Conservation (phyloP, 1,140 invertebrate genomes). For the Amyelois transitella region DNA sequence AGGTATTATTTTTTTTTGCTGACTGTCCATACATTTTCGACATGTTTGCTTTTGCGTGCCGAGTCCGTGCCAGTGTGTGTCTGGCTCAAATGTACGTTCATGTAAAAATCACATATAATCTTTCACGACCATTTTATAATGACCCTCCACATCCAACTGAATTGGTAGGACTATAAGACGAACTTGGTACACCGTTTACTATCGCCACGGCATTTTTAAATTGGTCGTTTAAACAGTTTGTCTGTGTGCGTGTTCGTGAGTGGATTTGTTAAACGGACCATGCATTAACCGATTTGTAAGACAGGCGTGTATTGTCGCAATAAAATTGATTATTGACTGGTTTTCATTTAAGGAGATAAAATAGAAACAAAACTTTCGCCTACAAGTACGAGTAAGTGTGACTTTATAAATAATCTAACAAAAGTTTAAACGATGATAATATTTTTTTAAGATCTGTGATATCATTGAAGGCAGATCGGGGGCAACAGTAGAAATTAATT, state of each 20-base stretch:
- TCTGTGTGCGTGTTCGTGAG: constrained; percentile 41
- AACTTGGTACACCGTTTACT: neutral
- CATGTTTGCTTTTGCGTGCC: constrained; percentile 52
- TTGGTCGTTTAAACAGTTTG: constrained; percentile 20
- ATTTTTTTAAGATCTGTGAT: too few relatives aligned
- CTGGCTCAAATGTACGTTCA: constrained; percentile 24
- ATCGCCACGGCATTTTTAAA: neutral
- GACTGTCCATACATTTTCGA: constrained; percentile 50
- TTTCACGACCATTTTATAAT: constrained; percentile 14
- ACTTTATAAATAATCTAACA: too few relatives aligned
- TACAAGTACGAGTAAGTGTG: too few relatives aligned
- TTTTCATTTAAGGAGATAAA: neutral
- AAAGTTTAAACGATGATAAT: too few relatives aligned
- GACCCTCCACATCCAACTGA: constrained; percentile 8
- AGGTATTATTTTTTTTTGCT: constrained; percentile 23
- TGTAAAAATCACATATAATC: constrained; percentile 25
- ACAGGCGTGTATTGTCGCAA: too few relatives aligned
- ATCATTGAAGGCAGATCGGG: too few relatives aligned
- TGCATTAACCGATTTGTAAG: neutral
- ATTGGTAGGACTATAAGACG: neutral
- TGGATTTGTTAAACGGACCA: constrained; percentile 25
- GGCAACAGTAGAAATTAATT: too few relatives aligned
- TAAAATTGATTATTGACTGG: too few relatives aligned
- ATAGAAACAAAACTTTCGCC: too few relatives aligned
- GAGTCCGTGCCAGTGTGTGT: constrained; percentile 26